A percentile compares a stretch with the other conserved stretches of the same genome.
Conservation (phyloP, 2,113 vertebrate genomes). For the Gobius niger region DNA sequence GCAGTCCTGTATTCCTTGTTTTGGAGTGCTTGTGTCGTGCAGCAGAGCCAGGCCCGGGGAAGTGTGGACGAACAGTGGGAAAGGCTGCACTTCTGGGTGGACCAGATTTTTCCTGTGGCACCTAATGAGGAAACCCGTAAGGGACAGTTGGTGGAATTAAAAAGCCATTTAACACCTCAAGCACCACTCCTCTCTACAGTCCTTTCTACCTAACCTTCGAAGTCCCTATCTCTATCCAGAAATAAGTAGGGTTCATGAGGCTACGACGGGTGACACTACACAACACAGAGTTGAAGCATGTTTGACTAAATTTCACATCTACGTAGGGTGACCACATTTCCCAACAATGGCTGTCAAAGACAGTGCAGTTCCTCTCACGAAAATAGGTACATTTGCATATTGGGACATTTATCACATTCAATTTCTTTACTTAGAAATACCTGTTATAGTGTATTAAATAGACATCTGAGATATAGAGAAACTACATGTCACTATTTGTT, state of each 20-base stretch:
- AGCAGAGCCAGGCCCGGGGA: slow-evolving; percentile 84
- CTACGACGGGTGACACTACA: slow-evolving; percentile 47
- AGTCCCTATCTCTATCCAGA: slow-evolving; percentile 24
- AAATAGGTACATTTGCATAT: slow-evolving; percentile 60
- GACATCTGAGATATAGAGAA: slow-evolving; percentile 71
- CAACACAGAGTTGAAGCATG: slow-evolving; percentile 47
- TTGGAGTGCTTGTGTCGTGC: slow-evolving; percentile 85
- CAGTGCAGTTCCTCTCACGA: slow-evolving; percentile 51
- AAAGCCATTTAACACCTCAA: slow-evolving; percentile 67
- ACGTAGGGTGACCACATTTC: slow-evolving; percentile 42
- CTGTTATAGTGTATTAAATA: slow-evolving; percentile 48
- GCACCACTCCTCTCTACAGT: slow-evolving; percentile 55
- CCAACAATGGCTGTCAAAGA: slow-evolving; percentile 38
- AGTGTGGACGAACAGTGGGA: slow-evolving; percentile 84
- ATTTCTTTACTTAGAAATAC: slow-evolving; percentile 53
- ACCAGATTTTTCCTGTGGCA: slow-evolving; percentile 91
- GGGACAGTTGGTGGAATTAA: slow-evolving; percentile 81
- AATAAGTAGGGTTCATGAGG: slow-evolving; percentile 33
- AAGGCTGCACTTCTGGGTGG: slow-evolving; percentile 87
- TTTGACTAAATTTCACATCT: slow-evolving; percentile 39
- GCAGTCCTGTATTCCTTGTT: slow-evolving; percentile 92
- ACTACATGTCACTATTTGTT: slow-evolving; percentile 69
- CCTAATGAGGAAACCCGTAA: slow-evolving; percentile 86
- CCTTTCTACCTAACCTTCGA: neutral
- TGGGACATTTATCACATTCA: slow-evolving; percentile 63